Percentiles rank a stretch among this genome's conserved stretches.
Evolutionary conservation across 2,113 vertebrate species (phyloP).

Genomic region (Amia ocellicauda): DNA sequence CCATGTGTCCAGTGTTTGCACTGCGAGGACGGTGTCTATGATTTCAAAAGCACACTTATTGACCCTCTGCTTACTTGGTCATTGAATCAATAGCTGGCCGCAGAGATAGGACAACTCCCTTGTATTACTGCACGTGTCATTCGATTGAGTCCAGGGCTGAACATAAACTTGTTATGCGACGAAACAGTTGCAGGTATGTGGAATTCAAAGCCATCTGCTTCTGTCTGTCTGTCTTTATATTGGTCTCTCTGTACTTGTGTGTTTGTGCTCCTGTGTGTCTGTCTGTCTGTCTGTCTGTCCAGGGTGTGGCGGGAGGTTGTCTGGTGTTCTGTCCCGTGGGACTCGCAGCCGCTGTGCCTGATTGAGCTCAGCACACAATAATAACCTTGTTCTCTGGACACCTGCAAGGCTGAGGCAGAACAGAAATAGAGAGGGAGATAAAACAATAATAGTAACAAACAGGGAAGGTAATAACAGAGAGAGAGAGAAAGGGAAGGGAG

Average conservation of each 20-base stretch:
- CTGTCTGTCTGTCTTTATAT: background rate
- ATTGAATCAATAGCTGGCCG: no score
- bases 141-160: no score
- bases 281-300: background rate
- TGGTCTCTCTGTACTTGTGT: background rate
- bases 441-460: constrained; percentile 45
- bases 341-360: background rate
- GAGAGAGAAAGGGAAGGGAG: constrained; percentile 7
- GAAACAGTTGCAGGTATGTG: no score
- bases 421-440: no score
- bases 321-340: background rate
- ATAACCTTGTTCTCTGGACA: background rate
- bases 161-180: no score
- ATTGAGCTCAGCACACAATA: background rate
- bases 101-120: no score
- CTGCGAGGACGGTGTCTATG: no score
- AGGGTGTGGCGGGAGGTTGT: background rate
- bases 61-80: no score
- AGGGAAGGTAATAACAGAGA: constrained; percentile 15
- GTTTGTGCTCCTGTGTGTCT: background rate
- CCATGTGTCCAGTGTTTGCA: no score
- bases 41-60: no score
- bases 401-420: background rate
- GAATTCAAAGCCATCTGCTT: no score
- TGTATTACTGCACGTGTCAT: no score